phyloP scores from a whole-genome alignment of 2,888 invertebrate genomes.

The Andrena hattorfiana region DNA sequence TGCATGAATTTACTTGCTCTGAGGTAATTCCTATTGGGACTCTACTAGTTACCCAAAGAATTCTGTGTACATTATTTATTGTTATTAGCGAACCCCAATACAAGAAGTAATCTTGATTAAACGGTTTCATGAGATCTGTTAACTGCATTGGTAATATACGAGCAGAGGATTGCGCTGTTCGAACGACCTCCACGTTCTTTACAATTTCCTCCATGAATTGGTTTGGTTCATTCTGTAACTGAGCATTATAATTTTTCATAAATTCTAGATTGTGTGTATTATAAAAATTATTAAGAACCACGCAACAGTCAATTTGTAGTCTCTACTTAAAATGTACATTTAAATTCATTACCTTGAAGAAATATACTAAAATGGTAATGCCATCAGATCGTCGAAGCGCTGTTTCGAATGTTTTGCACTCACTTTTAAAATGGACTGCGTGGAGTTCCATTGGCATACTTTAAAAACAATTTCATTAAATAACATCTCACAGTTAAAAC shows the following conservation, averaged over 20 bases:
- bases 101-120: slow-evolving; percentile 88
- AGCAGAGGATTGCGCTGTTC: slow-evolving; percentile 85
- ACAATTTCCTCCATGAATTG: slow-evolving; percentile 84
- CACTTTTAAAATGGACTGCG: slow-evolving; percentile 87
- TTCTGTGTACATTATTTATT: slow-evolving; percentile 84
- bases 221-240: slow-evolving; percentile 86
- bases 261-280: not conserved
- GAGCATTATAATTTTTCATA: not conserved
- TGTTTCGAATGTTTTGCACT: slow-evolving; percentile 87
- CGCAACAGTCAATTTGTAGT: too few relatives aligned
- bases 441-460: slow-evolving; percentile 89
- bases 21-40: slow-evolving; percentile 86
- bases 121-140: slow-evolving; percentile 86
- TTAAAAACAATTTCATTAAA: slow-evolving; percentile 9
- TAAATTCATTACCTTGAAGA: slow-evolving; percentile 86
- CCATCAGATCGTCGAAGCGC: slow-evolving; percentile 88
- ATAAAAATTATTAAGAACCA: not conserved
- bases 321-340: not conserved
- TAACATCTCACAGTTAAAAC: too few relatives aligned
- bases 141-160: slow-evolving; percentile 86
- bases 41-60: slow-evolving; percentile 89
- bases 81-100: slow-evolving; percentile 88
- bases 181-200: slow-evolving; percentile 86
- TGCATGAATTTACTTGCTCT: slow-evolving; percentile 86
- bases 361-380: slow-evolving; percentile 87